phyloP scores from a whole-genome alignment of 2,797 vertebrate species.

The Siniperca undulata region DNA sequence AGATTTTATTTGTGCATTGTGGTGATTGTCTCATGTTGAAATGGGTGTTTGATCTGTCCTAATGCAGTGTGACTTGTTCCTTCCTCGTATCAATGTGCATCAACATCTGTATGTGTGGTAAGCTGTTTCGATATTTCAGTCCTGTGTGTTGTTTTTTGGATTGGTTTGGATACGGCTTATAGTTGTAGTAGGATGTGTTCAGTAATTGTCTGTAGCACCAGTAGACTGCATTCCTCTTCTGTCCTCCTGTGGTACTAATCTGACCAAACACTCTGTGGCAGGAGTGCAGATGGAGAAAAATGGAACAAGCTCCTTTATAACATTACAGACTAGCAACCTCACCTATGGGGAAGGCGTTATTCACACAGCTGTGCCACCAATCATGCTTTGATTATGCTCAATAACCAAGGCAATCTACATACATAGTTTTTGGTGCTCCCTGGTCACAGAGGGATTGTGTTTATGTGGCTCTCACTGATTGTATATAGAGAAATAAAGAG shows the following conservation, averaged over 20 bases:
- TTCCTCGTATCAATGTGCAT: slow-evolving; percentile 56
- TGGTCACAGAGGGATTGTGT: slow-evolving; percentile 66
- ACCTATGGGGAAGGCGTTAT: background rate
- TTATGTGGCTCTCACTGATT: slow-evolving; percentile 78
- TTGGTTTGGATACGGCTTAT: slow-evolving; percentile 41
- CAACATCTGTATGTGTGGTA: slow-evolving; percentile 58
- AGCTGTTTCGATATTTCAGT: slow-evolving; percentile 45
- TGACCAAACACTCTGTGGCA: slow-evolving; percentile 60
- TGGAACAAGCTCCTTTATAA: slow-evolving; percentile 54
- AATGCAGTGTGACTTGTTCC: slow-evolving; percentile 42
- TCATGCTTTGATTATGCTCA: slow-evolving; percentile 46
- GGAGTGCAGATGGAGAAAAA: slow-evolving; percentile 43
- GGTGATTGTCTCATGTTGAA: slow-evolving; percentile 57
- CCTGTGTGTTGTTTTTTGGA: slow-evolving; percentile 46
- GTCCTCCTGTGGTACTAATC: slow-evolving; percentile 64
- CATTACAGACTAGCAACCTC: slow-evolving; percentile 33
- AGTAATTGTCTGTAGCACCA: slow-evolving; percentile 55
- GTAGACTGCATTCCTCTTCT: slow-evolving; percentile 69
- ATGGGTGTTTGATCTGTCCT: slow-evolving; percentile 48
- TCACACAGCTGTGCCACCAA: slow-evolving; percentile 54
- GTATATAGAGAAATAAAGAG: slow-evolving; percentile 82
- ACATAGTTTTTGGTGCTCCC: slow-evolving; percentile 59
- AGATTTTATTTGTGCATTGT: slow-evolving; percentile 42
- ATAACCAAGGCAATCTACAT: slow-evolving; percentile 32
- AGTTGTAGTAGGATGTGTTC: slow-evolving; percentile 42